Evolutionary conservation across 2,113 vertebrate genomes (phyloP), one percentile per base, ranked within the genome.

Genomic region (Polyodon spathula): DNA sequence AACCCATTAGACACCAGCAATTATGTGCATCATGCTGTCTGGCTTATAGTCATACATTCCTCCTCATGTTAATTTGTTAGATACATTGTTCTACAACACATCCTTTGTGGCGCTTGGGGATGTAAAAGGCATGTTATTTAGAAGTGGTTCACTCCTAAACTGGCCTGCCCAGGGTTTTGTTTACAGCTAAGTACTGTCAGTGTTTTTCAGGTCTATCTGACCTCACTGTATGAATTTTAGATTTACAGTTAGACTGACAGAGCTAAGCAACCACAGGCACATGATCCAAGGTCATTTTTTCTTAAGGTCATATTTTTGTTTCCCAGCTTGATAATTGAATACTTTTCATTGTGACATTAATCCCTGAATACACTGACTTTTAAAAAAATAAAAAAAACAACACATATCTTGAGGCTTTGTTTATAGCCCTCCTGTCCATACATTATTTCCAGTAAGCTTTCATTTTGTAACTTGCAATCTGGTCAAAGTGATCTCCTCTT

Each of bases 191-290:
- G 54, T 63, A 63, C 37, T 54, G 69, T 73, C 74, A 44, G 52
- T 81, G 76, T 69, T 77, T 76, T 69, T 73, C 65, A 55, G 64
- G 71, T 78, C 77, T 74, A 59, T 1, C 56, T 79, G 81, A 83
- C 82, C 84, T 75, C 73, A 68, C 67, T 77, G 78, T 76, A 75
- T 81, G 84, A 85, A 87, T 87, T 84, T 83, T 81, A 80, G 78
- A 82, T 73, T 77, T 73, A 69, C 56, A 76, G 79, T 80, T 79
- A 59, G 60, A 67, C 76, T 66, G 71, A 66, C 65, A 66, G 71
- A 72, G 77, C 79, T 72, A 80, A 68, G 66, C 71, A 77, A 66
- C 63, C 12, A 67, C 66, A 68, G 64, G 67, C 68, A 58, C 66
- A 71, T 80, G 82, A 80, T 80, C 78, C 80, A 84, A 86, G 84